Base-by-base conservation (phyloP, 2,113 vertebrate species). In the Pseudopodoces humilis region DNA sequence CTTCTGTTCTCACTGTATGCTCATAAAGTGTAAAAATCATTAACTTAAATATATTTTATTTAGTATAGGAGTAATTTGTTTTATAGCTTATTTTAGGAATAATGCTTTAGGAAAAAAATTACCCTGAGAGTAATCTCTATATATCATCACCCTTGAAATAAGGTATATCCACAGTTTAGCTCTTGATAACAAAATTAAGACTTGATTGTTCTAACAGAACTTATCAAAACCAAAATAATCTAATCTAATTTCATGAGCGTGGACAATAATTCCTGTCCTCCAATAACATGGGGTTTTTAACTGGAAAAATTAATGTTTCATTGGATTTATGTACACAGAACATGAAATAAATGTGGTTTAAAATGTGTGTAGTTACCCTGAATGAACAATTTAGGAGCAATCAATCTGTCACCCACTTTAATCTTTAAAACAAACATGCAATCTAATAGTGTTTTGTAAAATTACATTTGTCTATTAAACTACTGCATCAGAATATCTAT, bases 391-490 rank as follows among this genome's bases (percentile, higher is more conserved):
- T 84, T 75, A 69, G 72, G 70, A 47, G 55, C 72, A 69, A 63
- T 46, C 69, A 44, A 49, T 92, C 81, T 83, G 75, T 86, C 77
- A 55, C 47, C 30, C 35, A 23, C 46, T 95, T 80, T 85, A 86
- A 81, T 90, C 35, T 96, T 74, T 88, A 76, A 92, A 97, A 93
- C 41, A 96, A 94, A 78, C 69, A 78, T 35, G 71, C 7, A 7
- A 65, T 68, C 68, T 90, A 81, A 64, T 22, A 46, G 18, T 52
- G 13, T 39, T 77, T 67, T 63, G 58, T 50, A 77, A 91, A 92
- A 89, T 74, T 87, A 59, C 31, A 37, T 91, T 95, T 85, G 50
- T 96, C 63, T 94, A 85, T 75, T 71, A 77, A 96, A 83, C n/a
- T n/a, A 20, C 64, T 84, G 13, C 60, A 31, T 88, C 58, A 75